These are phyloP conservation scores for Pungitius pungitius DNA, from an alignment of 2,113 vertebrate species.

Conservation along the genomic window DNA sequence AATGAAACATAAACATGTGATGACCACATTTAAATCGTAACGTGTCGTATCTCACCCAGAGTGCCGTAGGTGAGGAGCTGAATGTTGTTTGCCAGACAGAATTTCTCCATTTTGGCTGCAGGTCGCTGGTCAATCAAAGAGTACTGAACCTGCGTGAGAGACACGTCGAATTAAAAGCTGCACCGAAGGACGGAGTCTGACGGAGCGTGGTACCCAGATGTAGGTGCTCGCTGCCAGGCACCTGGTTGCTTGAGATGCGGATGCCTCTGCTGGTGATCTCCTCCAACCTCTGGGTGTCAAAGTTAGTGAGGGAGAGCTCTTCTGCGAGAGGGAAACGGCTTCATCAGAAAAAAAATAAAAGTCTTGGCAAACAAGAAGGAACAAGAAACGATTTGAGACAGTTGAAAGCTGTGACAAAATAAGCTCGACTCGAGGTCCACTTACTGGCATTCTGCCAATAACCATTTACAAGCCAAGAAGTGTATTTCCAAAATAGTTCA, in stretches of 20 bases:
- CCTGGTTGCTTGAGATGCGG: slow-evolving; percentile 70
- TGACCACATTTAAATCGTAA: background rate
- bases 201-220: background rate
- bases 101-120: slow-evolving; percentile 60
- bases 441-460: background rate
- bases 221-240: slow-evolving; percentile 2
- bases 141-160: slow-evolving; percentile 62
- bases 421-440: background rate
- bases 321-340: slow-evolving; percentile 25
- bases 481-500: background rate
- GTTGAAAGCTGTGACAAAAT: background rate
- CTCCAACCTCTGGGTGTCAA: slow-evolving; percentile 65
- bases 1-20: background rate
- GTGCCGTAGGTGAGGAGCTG: slow-evolving; percentile 69
- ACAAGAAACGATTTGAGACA: slow-evolving; percentile 1
- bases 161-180: background rate
- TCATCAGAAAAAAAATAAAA: background rate
- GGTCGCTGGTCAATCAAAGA: slow-evolving; percentile 67
- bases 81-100: slow-evolving; percentile 64
- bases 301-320: slow-evolving; percentile 69
- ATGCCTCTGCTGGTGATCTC: slow-evolving; percentile 68
- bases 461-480: no score
- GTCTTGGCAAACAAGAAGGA: no score
- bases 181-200: background rate
- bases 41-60: slow-evolving; percentile 51